Conservation (phyloP, 2,113 vertebrate species). For the Montifringilla adamsi region DNA sequence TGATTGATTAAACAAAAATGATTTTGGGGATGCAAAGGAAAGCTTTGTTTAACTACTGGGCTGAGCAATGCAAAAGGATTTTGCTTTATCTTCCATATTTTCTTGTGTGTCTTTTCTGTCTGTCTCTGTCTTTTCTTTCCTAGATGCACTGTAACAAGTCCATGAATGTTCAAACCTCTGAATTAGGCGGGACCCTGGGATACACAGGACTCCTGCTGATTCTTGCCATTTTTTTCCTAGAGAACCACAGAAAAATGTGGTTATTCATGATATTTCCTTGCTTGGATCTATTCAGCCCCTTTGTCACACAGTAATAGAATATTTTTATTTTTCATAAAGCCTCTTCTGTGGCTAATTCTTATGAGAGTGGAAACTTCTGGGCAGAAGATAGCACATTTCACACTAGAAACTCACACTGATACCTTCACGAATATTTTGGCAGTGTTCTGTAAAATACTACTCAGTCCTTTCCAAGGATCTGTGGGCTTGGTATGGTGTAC, state of each 20-base stretch:
- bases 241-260: background rate
- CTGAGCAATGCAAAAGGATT: background rate
- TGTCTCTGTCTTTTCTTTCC: background rate
- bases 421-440: background rate
- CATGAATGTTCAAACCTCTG: background rate
- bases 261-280: background rate
- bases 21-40: background rate
- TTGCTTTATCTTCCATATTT: background rate
- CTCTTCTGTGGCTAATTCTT: background rate
- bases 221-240: background rate
- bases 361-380: background rate
- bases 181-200: background rate
- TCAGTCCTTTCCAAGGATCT: background rate
- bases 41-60: background rate
- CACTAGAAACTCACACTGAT: background rate
- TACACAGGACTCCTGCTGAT: background rate
- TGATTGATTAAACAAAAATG: background rate
- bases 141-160: background rate
- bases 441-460: background rate
- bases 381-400: background rate
- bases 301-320: background rate
- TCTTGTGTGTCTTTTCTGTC: background rate
- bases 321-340: background rate
- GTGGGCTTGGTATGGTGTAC: background rate
- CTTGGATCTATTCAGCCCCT: background rate